phyloP scores from a whole-genome alignment of 2,113 vertebrate genomes.

The Dolichallabes microphthalmus region DNA sequence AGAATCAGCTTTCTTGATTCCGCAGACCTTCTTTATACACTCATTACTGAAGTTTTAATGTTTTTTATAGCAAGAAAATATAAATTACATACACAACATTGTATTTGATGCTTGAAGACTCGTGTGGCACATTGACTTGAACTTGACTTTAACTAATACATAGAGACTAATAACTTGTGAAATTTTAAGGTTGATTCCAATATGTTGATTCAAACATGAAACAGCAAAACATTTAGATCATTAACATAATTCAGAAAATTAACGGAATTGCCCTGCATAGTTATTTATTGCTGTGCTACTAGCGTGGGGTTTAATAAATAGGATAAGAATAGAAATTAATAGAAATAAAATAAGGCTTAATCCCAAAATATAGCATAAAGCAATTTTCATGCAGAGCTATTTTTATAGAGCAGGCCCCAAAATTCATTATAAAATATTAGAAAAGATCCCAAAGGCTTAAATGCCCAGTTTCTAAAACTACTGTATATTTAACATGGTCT shows the following conservation, averaged over 20 bases:
- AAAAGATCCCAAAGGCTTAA: neutral
- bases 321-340: too few relatives aligned
- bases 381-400: neutral
- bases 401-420: neutral
- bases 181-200: neutral
- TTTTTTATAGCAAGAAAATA: neutral
- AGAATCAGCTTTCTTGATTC: neutral
- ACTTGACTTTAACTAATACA: neutral
- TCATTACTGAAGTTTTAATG: neutral
- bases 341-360: neutral
- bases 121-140: neutral
- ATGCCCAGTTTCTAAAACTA: neutral
- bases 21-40: neutral
- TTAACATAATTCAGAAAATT: neutral
- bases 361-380: neutral
- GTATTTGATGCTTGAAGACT: neutral
- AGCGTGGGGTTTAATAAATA: too few relatives aligned
- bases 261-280: neutral
- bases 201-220: neutral
- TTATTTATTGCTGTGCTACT: neutral
- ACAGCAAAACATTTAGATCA: neutral
- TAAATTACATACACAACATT: neutral
- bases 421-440: neutral
- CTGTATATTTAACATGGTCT: neutral
- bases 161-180: neutral